These are phyloP conservation scores for Ornithoptera alexandrae DNA, from an alignment of 2,888 invertebrate species.

Conservation along the genomic window DNA sequence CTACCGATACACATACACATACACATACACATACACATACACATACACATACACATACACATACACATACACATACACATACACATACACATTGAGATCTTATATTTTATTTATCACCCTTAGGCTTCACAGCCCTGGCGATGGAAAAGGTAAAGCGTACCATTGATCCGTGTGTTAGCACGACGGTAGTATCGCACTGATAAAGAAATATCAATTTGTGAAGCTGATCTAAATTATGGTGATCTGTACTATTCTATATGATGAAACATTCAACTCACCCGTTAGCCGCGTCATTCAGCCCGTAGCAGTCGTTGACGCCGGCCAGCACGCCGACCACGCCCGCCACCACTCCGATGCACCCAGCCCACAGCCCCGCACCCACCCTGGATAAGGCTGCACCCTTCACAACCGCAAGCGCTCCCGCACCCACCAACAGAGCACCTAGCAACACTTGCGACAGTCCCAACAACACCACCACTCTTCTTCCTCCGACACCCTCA, in stretches of 20 bases:
- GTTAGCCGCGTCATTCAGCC: conserved; percentile 53
- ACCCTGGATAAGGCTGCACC: conserved; percentile 79
- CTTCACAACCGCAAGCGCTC: conserved; percentile 82
- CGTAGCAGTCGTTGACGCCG: conserved; percentile 79
- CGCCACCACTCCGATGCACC: conserved; percentile 81
- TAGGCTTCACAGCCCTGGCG: no score
- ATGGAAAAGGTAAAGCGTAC: no score
- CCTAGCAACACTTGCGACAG: conserved; percentile 82
- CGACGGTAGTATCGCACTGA: no score
- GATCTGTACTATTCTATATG: no score
- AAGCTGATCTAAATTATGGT: not conserved
- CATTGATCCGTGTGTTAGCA: no score
- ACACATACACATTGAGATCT: no score
- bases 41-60: no score
- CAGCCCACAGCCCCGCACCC: conserved; percentile 85
- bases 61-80: no score
- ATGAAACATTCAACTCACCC: conserved; percentile 47
- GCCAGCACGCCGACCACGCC: conserved; percentile 83
- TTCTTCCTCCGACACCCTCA: conserved; percentile 39
- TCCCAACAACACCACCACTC: conserved; percentile 77
- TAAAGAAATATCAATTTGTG: not conserved
- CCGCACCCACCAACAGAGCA: conserved; percentile 81
- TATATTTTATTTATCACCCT: no score
- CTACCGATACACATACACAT: no score
- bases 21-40: no score